Base-by-base conservation (phyloP, 37 sponge, comb jelly and placozoan species). In the Mnemiopsis leidyi region DNA sequence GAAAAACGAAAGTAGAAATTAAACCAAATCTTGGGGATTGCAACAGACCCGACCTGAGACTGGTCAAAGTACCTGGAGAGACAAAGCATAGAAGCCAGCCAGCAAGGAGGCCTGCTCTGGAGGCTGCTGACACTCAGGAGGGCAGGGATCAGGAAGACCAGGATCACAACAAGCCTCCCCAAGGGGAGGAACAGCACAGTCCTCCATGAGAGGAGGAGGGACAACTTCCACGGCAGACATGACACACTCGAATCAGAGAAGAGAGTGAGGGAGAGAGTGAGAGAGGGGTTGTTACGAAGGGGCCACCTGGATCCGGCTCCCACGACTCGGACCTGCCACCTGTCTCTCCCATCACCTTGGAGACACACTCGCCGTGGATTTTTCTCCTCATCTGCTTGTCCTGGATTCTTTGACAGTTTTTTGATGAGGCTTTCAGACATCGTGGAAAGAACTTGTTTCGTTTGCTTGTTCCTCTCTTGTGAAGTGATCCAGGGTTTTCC, bases 51-150 rank as follows among this genome's bases (percentile, higher is more conserved):
- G 68, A 67, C 25, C 5, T 29, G 7, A 71, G 75, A 71, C 30
- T 29, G 68, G 20, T 67, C n/a, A 71, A 28, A 71, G n/a, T 39
- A 38, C 90, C 32, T 85, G 90, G 39, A 85, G 90, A 85, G 90
- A 40, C 40, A 85, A 25, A 5, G 90, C 90, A 39, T 32, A 85
- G 25, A 85, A 37, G 5, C 90, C 90, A 13, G 61, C 35, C 16
- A 85, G 48, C 1, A 85, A 37, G 1, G 61, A 85, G 20, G 90
- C 36, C 38, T 35, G 36, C 48, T 85, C 90, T 48, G 61, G 61
- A 18, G 61, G 61, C 61, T 48, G 61, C n/a, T n/a, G n/a, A n/a
- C n/a, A n/a, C 13, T 48, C 61, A 18, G 61, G 61, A 18, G 61
- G 13, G 13, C 61, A 48, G n/a, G n/a, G n/a, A 48, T 48, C 61